Percentiles rank a stretch among this genome's conserved stretches.
These are phyloP conservation scores for Polymixis flavicincta DNA, from an alignment of 2,888 invertebrate species.

Conservation along the genomic window DNA sequence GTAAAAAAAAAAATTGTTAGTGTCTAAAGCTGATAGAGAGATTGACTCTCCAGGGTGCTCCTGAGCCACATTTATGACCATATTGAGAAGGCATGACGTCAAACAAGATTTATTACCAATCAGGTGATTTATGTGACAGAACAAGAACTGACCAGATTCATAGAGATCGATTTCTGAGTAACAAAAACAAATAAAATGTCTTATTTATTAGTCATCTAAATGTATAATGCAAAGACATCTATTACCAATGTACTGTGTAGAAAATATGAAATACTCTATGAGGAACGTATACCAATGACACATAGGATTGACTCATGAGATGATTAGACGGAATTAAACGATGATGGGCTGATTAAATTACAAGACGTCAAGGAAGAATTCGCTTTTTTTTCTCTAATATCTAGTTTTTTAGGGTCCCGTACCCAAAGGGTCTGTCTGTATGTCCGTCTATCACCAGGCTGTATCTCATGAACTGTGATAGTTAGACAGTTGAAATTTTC, in stretches of 20 bases:
- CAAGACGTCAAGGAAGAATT: neutral
- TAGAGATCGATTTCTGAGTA: neutral
- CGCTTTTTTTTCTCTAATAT: no score
- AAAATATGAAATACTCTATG: constrained; percentile 20
- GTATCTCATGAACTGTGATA: no score
- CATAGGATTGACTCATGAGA: constrained; percentile 72
- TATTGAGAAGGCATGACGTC: neutral
- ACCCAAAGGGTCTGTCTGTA: no score
- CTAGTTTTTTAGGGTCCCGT: no score
- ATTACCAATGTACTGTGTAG: constrained; percentile 25
- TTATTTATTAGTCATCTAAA: constrained; percentile 41
- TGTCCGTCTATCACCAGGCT: no score
- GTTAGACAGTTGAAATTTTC: no score
- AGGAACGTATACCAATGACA: constrained; percentile 60
- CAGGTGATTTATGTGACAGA: neutral
- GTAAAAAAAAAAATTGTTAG: no score
- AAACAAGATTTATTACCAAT: constrained; percentile 10
- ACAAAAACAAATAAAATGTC: constrained; percentile 22
- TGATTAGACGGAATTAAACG: constrained; percentile 47
- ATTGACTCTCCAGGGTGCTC: accelerated
- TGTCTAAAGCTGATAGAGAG: neutral
- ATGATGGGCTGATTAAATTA: constrained; percentile 15
- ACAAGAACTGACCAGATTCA: constrained; percentile 1
- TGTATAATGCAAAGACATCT: constrained; percentile 32
- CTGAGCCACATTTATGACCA: neutral